These are phyloP conservation scores for Pteronura brasiliensis DNA, from an alignment of 2,113 vertebrate genomes.

Conservation along the genomic window DNA sequence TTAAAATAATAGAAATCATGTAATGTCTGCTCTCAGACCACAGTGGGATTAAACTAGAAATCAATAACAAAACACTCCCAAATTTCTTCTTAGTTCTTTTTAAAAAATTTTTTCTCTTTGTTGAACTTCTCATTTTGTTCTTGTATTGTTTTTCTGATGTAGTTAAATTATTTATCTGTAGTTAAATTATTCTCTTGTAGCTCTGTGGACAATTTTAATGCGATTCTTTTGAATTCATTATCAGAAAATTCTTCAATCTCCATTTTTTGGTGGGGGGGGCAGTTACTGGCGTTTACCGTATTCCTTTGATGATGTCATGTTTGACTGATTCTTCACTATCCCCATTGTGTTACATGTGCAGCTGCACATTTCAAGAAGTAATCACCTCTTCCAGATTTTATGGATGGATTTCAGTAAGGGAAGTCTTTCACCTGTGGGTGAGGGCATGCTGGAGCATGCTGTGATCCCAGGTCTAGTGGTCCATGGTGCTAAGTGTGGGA, in stretches of 20 bases:
- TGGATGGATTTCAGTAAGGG: neutral
- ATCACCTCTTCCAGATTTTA: too few species aligned
- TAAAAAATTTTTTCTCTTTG: too few species aligned
- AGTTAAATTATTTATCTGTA: neutral
- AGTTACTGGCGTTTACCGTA: neutral
- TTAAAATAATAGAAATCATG: neutral
- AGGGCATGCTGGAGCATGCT: neutral
- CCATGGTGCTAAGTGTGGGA: neutral
- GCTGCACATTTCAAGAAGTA: too few species aligned
- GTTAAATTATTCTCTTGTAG: neutral
- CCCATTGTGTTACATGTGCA: too few species aligned
- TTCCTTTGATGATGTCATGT: neutral
- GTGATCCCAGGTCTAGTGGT: neutral
- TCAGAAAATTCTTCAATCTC: neutral
- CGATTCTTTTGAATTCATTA: neutral
- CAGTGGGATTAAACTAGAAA: too few species aligned
- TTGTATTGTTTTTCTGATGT: neutral
- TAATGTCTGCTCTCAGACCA: neutral
- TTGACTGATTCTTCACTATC: neutral
- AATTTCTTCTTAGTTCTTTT: too few species aligned
- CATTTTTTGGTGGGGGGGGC: neutral
- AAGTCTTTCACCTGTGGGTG: neutral
- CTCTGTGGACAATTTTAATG: neutral
- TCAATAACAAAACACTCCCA: too few species aligned
- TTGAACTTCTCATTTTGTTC: too few species aligned